Conservation (phyloP, 2,888 invertebrate genomes). For the Trilocha varians region DNA sequence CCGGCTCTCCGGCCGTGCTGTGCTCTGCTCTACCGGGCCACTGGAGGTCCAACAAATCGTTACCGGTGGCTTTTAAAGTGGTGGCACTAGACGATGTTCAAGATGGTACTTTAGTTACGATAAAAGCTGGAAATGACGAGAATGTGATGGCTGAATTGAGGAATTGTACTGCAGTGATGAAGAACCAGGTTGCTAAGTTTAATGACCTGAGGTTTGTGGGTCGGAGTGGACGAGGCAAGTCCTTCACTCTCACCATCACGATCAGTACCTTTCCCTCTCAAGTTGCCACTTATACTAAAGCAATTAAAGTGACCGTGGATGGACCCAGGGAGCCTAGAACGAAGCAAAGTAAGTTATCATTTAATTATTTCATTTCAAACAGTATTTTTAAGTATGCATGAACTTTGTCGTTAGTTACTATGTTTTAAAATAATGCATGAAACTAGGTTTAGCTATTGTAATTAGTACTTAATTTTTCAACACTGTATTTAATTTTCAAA, state of each 20-base stretch:
- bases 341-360: constrained; percentile 89
- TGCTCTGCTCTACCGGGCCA: constrained; percentile 95
- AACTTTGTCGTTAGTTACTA: too few species aligned
- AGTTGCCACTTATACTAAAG: constrained; percentile 94
- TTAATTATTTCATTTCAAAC: not conserved
- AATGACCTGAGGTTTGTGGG: constrained; percentile 98
- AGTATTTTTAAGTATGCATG: not conserved
- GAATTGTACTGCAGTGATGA: constrained; percentile 95
- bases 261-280: constrained; percentile 85
- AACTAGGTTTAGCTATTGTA: too few species aligned
- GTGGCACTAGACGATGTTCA: constrained; percentile 93
- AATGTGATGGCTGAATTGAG: constrained; percentile 96
- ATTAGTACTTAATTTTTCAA: too few species aligned
- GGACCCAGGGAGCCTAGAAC: constrained; percentile 98
- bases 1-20: constrained; percentile 95
- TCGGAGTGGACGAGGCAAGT: constrained; percentile 95
- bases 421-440: too few species aligned
- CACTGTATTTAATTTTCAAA: too few species aligned
- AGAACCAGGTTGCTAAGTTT: constrained; percentile 98
- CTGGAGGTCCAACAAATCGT: constrained; percentile 98
- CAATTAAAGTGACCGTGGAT: constrained; percentile 99
- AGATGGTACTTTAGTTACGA: constrained; percentile 95
- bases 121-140: constrained; percentile 98
- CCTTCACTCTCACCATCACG: constrained; percentile 95
- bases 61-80: constrained; percentile 97